Conservation (phyloP, 2,797 vertebrate genomes). For the Naso thynnoides region DNA sequence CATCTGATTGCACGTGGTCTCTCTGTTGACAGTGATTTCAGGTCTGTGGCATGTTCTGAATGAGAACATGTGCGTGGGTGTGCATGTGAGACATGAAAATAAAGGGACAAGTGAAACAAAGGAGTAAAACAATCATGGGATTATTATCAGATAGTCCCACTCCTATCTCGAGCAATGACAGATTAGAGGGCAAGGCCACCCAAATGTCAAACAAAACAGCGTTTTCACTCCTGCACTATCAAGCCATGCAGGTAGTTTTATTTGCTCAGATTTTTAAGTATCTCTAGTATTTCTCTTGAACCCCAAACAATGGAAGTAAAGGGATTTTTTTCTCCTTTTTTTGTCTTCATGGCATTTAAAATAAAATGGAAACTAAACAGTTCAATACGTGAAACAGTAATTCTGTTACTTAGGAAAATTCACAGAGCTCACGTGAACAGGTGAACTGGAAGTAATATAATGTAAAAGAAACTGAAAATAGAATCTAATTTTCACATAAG, state of each 20-base stretch:
- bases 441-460: background rate
- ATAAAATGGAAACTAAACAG: background rate
- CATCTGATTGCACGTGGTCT: conserved; percentile 38
- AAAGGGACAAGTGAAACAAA: conserved; percentile 6
- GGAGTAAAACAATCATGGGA: conserved; percentile 34
- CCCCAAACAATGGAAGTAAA: background rate
- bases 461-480: background rate
- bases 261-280: background rate
- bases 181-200: background rate
- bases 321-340: background rate
- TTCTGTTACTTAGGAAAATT: background rate
- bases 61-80: conserved; percentile 9
- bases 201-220: background rate
- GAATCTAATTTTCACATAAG: background rate
- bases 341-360: too few relatives aligned
- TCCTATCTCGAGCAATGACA: background rate
- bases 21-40: conserved; percentile 58
- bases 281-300: too few relatives aligned
- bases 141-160: conserved; percentile 11
- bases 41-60: conserved; percentile 10
- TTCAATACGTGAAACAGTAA: background rate
- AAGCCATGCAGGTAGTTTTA: background rate
- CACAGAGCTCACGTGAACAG: background rate
- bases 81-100: conserved; percentile 17
- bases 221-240: background rate